Conservation (phyloP, 1,140 invertebrate genomes). For the Notospermus geniculatus region DNA sequence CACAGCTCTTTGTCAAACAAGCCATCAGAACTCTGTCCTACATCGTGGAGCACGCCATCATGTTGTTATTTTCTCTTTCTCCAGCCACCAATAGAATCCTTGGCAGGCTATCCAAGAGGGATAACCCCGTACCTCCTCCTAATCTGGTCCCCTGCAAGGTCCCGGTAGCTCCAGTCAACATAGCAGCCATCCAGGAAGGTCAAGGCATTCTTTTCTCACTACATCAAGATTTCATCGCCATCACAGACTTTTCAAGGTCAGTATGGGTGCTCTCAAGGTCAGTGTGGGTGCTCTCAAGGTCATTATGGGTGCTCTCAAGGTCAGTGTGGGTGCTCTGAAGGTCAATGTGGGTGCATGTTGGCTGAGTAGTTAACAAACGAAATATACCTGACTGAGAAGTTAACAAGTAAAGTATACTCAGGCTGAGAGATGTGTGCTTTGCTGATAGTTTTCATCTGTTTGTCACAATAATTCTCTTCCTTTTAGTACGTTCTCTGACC, state of each 20-base stretch:
- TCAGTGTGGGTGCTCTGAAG: no score
- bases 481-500: conserved; percentile 47
- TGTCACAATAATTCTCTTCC: conserved; percentile 1
- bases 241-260: conserved; percentile 64
- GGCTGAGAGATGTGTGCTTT: no score
- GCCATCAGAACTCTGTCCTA: no score
- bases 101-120: conserved; percentile 63
- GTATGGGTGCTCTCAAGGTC: no score
- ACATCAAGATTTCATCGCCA: conserved; percentile 59
- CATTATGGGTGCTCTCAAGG: no score
- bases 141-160: conserved; percentile 29
- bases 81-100: conserved; percentile 45
- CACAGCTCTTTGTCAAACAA: no score
- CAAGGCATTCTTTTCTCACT: conserved; percentile 35
- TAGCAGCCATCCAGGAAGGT: conserved; percentile 35
- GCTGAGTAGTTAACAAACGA: no score
- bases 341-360: no score
- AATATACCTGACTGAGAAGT: no score
- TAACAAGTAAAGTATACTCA: no score
- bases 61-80: conserved; percentile 13
- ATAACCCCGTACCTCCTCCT: conserved; percentile 48
- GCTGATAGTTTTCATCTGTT: no score
- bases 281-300: no score
- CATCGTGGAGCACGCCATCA: neutral
- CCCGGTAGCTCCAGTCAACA: conserved; percentile 38